A percentile compares a stretch with the other conserved stretches of the same genome.
phyloP scores from a whole-genome alignment of 2,888 invertebrate species.

The Eurois occulta region DNA sequence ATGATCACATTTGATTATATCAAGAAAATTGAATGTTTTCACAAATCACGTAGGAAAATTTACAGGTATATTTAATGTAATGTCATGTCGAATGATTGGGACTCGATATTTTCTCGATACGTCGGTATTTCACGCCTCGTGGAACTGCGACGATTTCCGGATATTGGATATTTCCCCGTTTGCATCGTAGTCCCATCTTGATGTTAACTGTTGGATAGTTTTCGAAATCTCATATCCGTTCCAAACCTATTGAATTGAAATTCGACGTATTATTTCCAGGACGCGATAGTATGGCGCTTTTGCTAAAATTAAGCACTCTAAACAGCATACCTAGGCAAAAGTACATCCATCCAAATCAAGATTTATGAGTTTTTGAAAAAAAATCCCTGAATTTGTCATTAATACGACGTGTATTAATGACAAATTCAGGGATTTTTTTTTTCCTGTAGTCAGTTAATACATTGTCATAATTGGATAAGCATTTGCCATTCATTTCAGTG shows the following conservation, averaged over 20 bases:
- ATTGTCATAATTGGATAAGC: slow-evolving; percentile 6
- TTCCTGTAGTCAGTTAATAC: not conserved
- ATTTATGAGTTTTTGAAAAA: not conserved
- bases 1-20: not conserved
- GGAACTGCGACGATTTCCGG: slow-evolving; percentile 43
- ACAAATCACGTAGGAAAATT: slow-evolving; percentile 19
- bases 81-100: slow-evolving; percentile 42
- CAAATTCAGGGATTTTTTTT: too few species aligned
- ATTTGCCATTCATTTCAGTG: not conserved
- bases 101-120: slow-evolving; percentile 47
- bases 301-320: too few species aligned
- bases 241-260: not conserved
- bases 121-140: slow-evolving; percentile 49
- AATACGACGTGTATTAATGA: too few species aligned
- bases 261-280: not conserved
- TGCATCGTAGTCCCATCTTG: slow-evolving; percentile 12
- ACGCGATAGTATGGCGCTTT: not conserved
- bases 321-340: not conserved
- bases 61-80: slow-evolving; percentile 33
- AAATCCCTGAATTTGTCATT: not conserved
- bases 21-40: slow-evolving; percentile 7
- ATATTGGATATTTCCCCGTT: slow-evolving; percentile 48
- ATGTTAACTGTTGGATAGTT: slow-evolving; percentile 24
- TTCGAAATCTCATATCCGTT: slow-evolving; percentile 24
- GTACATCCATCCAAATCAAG: not conserved